Evolutionary conservation across 2,113 vertebrate species (phyloP).

Genomic region (Ardeotis arabs): DNA sequence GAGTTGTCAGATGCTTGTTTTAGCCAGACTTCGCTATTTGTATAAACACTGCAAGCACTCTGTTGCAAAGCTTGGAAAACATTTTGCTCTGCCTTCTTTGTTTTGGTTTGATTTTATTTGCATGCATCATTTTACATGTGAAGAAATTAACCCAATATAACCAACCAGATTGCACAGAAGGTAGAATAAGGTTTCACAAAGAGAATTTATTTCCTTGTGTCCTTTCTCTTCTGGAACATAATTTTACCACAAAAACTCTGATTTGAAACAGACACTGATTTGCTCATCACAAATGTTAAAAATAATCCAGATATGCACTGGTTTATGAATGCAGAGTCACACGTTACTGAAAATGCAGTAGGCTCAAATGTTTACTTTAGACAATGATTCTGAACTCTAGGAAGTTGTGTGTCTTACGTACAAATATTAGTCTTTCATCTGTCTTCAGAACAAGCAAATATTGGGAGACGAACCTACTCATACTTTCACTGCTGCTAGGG

Average conservation of each 20-base stretch:
- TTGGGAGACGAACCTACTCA: not conserved
- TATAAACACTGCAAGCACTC: conserved; percentile 48
- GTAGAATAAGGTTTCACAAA: not conserved
- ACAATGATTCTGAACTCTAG: not conserved
- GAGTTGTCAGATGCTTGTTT: conserved; percentile 47
- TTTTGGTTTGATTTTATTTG: conserved; percentile 56
- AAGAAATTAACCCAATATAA: not conserved
- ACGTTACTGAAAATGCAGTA: not conserved
- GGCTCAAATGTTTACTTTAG: conserved; percentile 15
- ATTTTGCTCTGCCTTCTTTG: conserved; percentile 26
- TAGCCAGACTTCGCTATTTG: conserved; percentile 47
- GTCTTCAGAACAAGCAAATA: conserved; percentile 28
- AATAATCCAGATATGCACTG: not conserved
- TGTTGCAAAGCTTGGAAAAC: conserved; percentile 44
- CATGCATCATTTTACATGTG: not conserved
- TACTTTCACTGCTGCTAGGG: not conserved
- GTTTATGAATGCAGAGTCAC: accelerated
- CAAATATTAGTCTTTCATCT: conserved; percentile 43
- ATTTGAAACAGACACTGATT: not conserved
- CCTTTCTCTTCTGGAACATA: not conserved
- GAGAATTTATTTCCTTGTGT: not conserved
- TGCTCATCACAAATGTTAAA: not conserved
- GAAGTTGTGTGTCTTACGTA: not conserved
- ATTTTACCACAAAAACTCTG: not conserved
- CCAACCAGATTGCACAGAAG: not conserved